Conservation (phyloP, 2,113 vertebrate genomes). For the Dromas ardeola region DNA sequence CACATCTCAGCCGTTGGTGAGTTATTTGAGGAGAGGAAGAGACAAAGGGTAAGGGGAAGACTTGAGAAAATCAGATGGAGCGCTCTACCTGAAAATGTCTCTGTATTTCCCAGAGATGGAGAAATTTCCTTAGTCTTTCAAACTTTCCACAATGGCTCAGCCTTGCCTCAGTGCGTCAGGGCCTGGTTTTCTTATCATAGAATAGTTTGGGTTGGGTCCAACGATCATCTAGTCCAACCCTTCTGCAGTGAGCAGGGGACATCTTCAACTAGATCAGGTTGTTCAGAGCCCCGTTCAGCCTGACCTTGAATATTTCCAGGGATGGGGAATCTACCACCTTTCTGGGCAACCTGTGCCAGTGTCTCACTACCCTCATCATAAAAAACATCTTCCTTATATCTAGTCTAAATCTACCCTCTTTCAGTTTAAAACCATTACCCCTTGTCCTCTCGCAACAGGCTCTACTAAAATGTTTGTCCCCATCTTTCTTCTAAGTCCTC, state of each 20-base stretch:
- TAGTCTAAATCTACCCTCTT: neutral
- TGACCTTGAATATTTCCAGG: neutral
- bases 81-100: neutral
- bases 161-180: neutral
- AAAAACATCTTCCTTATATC: neutral
- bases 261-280: neutral
- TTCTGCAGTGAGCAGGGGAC: neutral
- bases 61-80: neutral
- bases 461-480: neutral
- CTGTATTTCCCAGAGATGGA: neutral
- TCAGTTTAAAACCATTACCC: neutral
- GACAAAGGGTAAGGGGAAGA: neutral
- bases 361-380: neutral
- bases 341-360: neutral
- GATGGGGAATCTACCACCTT: neutral
- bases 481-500: neutral
- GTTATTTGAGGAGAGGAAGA: neutral
- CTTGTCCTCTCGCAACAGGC: neutral
- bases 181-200: neutral
- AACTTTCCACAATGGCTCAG: neutral
- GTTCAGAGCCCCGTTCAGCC: neutral
- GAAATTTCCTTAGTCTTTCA: neutral
- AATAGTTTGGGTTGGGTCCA: neutral
- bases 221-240: neutral
- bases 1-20: fast-evolving